Conservation (phyloP, 1,140 invertebrate genomes). For the Nasonia giraulti region DNA sequence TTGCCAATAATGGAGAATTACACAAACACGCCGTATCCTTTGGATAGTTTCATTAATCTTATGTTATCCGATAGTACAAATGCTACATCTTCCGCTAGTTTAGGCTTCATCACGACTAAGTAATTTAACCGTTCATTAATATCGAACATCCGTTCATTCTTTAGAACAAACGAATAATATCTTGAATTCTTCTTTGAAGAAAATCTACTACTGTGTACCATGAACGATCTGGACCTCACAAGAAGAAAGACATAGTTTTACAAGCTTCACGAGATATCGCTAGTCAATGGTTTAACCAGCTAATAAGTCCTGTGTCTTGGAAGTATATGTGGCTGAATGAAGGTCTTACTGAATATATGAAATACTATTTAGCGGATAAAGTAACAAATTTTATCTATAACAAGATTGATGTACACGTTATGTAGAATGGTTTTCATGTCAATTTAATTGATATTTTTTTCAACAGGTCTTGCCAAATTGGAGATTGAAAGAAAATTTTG, state of each 20-base stretch:
- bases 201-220: slow-evolving; percentile 73
- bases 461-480: slow-evolving; percentile 68
- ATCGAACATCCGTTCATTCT: slow-evolving; percentile 59
- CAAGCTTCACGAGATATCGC: slow-evolving; percentile 79
- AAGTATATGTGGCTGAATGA: slow-evolving; percentile 74
- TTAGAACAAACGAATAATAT: neutral
- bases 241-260: slow-evolving; percentile 69
- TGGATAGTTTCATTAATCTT: slow-evolving; percentile 35
- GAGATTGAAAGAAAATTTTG: slow-evolving; percentile 57
- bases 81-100: slow-evolving; percentile 23
- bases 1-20: slow-evolving; percentile 45
- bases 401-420: neutral
- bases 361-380: slow-evolving; percentile 60
- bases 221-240: slow-evolving; percentile 66
- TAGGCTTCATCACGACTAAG: slow-evolving; percentile 46
- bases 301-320: slow-evolving; percentile 76
- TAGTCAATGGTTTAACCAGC: slow-evolving; percentile 79
- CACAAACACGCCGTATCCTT: slow-evolving; percentile 31
- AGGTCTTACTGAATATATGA: slow-evolving; percentile 73
- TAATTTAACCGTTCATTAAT: slow-evolving; percentile 59
- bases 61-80: slow-evolving; percentile 18
- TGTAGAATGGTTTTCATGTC: neutral
- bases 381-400: slow-evolving; percentile 52
- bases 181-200: neutral
- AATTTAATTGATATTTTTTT: neutral